phyloP scores from a whole-genome alignment of 1,140 invertebrate genomes.

The Samia ricini region DNA sequence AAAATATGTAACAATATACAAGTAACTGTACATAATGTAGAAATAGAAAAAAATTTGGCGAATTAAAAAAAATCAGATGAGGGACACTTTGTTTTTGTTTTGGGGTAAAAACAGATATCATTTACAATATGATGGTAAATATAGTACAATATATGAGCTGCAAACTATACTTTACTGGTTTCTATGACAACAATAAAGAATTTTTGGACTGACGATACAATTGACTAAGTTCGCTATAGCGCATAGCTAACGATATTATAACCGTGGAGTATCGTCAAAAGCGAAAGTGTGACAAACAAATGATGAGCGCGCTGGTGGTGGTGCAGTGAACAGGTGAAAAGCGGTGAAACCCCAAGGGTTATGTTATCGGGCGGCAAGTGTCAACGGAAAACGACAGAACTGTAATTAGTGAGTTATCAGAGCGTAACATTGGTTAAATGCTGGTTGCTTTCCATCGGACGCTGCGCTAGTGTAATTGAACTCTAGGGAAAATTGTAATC shows the following conservation, averaged over 20 bases:
- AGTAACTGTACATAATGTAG: too few relatives aligned
- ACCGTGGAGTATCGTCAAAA: constrained; percentile 34
- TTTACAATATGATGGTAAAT: too few relatives aligned
- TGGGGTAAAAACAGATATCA: too few relatives aligned
- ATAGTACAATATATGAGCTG: too few relatives aligned
- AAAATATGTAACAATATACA: too few relatives aligned
- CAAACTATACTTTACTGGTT: too few relatives aligned
- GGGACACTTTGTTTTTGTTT: too few relatives aligned
- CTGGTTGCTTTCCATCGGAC: constrained; percentile 74
- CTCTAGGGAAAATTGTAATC: constrained; percentile 75
- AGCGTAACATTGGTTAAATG: constrained; percentile 74
- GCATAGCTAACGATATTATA: constrained; percentile 12
- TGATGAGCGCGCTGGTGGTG: constrained; percentile 39
- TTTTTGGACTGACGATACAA: background rate
- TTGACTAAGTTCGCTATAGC: background rate
- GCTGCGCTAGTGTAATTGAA: constrained; percentile 66
- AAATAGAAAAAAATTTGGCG: too few relatives aligned
- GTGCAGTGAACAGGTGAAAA: constrained; percentile 54
- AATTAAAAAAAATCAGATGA: too few relatives aligned
- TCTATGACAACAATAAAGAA: background rate
- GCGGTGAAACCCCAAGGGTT: constrained; percentile 65
- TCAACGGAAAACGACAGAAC: constrained; percentile 62
- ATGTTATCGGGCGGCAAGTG: constrained; percentile 49
- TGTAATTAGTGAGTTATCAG: constrained; percentile 76
- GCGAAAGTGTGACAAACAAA: constrained; percentile 65